phyloP scores from a whole-genome alignment of 2,888 invertebrate species.

The Branchipolynoe longqiensis region DNA sequence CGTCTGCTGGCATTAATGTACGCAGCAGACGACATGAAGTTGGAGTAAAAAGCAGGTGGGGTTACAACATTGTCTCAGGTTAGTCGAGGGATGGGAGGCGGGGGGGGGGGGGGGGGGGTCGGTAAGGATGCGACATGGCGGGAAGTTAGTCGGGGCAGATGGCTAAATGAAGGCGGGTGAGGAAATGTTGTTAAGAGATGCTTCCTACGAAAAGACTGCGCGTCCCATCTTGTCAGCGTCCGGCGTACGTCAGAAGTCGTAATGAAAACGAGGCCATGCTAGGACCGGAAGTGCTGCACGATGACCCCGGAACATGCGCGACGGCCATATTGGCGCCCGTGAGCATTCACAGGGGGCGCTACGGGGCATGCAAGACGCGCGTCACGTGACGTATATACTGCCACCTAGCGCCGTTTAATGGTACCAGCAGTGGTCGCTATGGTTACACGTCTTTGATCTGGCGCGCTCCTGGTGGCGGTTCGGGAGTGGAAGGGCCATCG shows the following conservation, averaged over 20 bases:
- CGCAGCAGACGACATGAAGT: too few species aligned
- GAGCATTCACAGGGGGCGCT: neutral
- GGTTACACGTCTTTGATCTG: conserved; percentile 12
- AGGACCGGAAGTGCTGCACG: neutral
- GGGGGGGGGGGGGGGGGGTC: too few species aligned
- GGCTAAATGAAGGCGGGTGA: too few species aligned
- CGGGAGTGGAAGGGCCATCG: neutral
- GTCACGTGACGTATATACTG: conserved; percentile 40
- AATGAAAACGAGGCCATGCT: conserved; percentile 38
- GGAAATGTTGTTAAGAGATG: too few species aligned
- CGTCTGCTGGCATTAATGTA: too few species aligned
- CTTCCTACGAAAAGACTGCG: too few species aligned
- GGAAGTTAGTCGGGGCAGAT: too few species aligned
- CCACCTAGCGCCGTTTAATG: conserved; percentile 19
- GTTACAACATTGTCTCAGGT: too few species aligned
- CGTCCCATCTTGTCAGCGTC: conserved; percentile 24
- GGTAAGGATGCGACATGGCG: too few species aligned
- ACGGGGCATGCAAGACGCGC: neutral
- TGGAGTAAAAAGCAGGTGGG: too few species aligned
- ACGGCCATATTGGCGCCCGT: conserved; percentile 17
- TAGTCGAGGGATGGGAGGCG: too few species aligned
- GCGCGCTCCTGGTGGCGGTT: neutral
- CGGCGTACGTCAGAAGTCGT: conserved; percentile 20
- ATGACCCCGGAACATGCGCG: conserved; percentile 50
- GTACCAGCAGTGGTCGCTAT: neutral